Evolutionary conservation across 2,113 vertebrate species (phyloP), one percentile per base, ranked within the genome.

Genomic region (Prunella himalayana): DNA sequence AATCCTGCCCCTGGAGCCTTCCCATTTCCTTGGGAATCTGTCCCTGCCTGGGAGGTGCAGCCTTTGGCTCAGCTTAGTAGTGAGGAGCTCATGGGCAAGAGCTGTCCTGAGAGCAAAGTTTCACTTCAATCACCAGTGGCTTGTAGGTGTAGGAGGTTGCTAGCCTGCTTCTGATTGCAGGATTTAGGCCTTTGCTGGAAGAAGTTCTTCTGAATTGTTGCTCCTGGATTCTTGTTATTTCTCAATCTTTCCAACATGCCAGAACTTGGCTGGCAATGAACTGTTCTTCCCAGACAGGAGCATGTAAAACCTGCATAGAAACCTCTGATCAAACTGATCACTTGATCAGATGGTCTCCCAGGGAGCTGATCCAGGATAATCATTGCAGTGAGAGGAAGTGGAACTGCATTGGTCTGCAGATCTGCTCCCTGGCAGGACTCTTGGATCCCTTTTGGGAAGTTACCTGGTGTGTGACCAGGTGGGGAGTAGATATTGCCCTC

Each of bases 191-290:
- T 82, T 70, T 87, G 45, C 63, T 77, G 71, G 66, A 42, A 92
- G 68, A 88, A 82, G 24, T 20, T 49, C 30, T 66, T 91, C 86
- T 88, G 78, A 60, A 87, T 57, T 71, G n/a, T 68, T 75, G 11
- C n/a, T 61, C 25, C n/a, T 72, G 82, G 71, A 80, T 88, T 92
- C 63, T 88, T 88, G 49, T n/a, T 82, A 25, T 89, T 95, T 95
- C 86, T 79, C 65, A 87, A 7, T 64, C 61, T 71, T 75, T 85
- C 78, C 64, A 79, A 88, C 50, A 23, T 72, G 63, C 63, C 54
- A 80, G 54, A 42, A 63, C 80, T 61, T 93, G 88, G 50, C 70
- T 91, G 66, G 23, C 68, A 86, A 39, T 73, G 20, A 30, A 9
- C 33, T 49, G 7, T 53, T 69, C 54, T 65, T 6, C 2, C 64